phyloP scores from a whole-genome alignment of 2,113 vertebrate species.

The Mus spicilegus region DNA sequence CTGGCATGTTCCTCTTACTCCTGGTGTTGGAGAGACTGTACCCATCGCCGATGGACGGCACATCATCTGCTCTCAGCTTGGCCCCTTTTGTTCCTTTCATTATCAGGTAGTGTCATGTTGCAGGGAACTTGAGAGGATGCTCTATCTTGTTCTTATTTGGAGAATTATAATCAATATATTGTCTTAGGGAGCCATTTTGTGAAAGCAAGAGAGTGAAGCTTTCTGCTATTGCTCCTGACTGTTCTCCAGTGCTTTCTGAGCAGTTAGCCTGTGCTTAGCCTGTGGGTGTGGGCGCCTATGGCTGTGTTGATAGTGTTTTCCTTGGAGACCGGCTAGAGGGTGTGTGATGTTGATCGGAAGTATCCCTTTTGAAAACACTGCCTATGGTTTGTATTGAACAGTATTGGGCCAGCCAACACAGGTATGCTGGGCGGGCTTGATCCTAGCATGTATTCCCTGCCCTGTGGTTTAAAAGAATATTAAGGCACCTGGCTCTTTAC shows the following conservation, averaged over 20 bases:
- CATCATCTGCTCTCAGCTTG: slow-evolving; percentile 91
- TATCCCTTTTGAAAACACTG: slow-evolving; percentile 5
- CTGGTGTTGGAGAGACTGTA: slow-evolving; percentile 95
- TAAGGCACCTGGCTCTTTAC: neutral
- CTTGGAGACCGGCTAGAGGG: neutral
- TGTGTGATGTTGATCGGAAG: neutral
- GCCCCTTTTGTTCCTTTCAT: slow-evolving; percentile 94
- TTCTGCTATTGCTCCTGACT: neutral
- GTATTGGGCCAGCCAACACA: neutral
- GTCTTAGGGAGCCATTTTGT: neutral
- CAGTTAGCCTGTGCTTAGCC: neutral
- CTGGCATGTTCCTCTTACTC: slow-evolving; percentile 94
- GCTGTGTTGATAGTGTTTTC: neutral
- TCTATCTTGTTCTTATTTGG: slow-evolving; percentile 51
- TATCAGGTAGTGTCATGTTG: slow-evolving; percentile 89
- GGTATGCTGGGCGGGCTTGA: neutral
- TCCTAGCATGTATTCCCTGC: neutral
- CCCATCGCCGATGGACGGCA: slow-evolving; percentile 97
- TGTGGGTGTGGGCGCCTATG: neutral
- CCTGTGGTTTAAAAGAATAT: neutral
- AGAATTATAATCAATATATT: neutral
- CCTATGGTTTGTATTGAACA: neutral
- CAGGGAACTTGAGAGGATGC: neutral
- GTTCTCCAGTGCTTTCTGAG: neutral
- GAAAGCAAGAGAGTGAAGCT: neutral